Base-by-base conservation (phyloP, 2,888 invertebrate species). In the Erynnis tages region DNA sequence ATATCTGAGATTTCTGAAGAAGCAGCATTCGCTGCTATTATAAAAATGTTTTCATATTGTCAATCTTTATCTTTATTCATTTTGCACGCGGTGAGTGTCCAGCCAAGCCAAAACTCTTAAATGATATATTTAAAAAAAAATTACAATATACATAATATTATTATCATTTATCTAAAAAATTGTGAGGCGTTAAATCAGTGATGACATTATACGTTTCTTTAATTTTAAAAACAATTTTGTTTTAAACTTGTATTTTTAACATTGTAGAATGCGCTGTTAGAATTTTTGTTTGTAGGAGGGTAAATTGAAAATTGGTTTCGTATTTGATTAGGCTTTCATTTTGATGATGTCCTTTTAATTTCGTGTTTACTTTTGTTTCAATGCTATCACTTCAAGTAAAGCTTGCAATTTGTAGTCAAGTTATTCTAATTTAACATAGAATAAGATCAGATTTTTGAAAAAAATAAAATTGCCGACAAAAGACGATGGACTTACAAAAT, bases 241-340 rank as follows among this genome's bases (percentile, higher is more conserved):
- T 47, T 46, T 46, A 30, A 25, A 29, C 25, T 25, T 40, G 54
- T 53, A 49, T 55, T 53, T 13, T n/a, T 49, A 35, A 16, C 19
- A 23, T 43, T 25, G 40, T 63, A 64, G 61, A 59, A 44, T 53
- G 62, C 54, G 56, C 58, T 60, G 56, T 61, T 65, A 59, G 61
- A 29, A 4, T 53, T 58, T 55, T 46, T 17, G 55, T 35, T 43
- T n/a, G 56, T 56, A 57, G 56, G 56, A 37, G 11, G 32, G 27
- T 54, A 48, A n/a, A 19, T 48, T 30, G 32, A 29, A 19, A 32
- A 53, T 47, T 55, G 54, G 38, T 54, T 56, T 58, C 54, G 41
- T 54, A 35, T 47, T 57, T 38, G 29, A 32, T 54, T 30, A 41
- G 44, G 47, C 50, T 53, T 41, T 27, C 29, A 13, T 35, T 35